Percentiles rank a stretch among this genome's conserved stretches.
These are phyloP conservation scores for Drosophila nigrodunni DNA, from an alignment of 1,140 invertebrate genomes.

Conservation along the genomic window DNA sequence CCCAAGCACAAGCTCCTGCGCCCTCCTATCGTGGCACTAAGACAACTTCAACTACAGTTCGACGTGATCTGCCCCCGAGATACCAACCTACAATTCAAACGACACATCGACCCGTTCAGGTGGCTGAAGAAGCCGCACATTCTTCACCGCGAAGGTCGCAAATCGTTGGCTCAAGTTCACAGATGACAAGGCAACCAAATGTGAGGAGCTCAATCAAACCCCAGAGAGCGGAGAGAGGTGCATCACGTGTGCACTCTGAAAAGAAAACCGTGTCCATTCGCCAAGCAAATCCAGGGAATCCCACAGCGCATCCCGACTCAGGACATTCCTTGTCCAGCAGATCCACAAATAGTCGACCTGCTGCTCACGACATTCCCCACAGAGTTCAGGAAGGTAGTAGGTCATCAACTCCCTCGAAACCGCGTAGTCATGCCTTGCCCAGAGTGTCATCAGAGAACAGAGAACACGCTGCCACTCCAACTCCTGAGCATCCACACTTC, in stretches of 20 bases:
- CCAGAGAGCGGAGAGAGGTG: background rate
- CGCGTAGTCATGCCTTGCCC: background rate
- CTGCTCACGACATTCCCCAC: background rate
- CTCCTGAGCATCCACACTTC: conserved; percentile 7
- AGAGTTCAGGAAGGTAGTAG: background rate
- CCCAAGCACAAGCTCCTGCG: background rate
- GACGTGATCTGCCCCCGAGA: background rate
- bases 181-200: background rate
- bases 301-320: too few species aligned
- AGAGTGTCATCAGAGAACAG: background rate
- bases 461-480: too few species aligned
- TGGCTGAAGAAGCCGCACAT: background rate
- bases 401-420: background rate
- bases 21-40: background rate
- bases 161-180: background rate
- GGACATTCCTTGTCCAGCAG: background rate
- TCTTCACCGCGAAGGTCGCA: background rate
- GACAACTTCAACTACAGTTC: background rate
- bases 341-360: background rate
- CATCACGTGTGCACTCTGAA: too few species aligned
- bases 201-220: background rate
- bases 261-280: too few species aligned
- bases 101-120: background rate
- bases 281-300: too few species aligned
- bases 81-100: background rate